A percentile compares a stretch with the other conserved stretches of the same genome.
phyloP scores from a whole-genome alignment of 2,797 vertebrate species.

The Setipinna tenuifilis region DNA sequence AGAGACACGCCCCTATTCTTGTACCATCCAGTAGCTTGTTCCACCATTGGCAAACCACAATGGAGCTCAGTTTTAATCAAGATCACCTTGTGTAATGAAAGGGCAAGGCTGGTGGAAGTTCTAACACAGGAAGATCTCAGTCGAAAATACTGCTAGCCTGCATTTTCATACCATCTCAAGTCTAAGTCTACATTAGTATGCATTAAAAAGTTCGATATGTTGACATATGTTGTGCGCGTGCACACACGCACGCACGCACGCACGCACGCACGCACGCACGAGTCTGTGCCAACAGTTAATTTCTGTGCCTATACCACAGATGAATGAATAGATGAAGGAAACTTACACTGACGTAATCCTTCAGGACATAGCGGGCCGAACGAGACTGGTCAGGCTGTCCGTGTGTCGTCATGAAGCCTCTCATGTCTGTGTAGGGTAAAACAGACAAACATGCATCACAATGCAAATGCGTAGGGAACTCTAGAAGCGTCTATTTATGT shows the following conservation, averaged over 20 bases:
- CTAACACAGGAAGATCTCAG: neutral
- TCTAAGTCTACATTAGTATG: neutral
- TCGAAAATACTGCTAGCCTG: neutral
- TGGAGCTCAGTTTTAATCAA: too few species aligned
- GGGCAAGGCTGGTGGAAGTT: too few species aligned
- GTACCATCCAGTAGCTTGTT: too few species aligned
- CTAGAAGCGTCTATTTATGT: neutral
- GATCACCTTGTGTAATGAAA: too few species aligned
- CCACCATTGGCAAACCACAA: too few species aligned
- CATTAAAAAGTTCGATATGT: too few species aligned
- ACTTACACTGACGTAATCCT: constrained; percentile 93
- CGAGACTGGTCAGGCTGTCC: constrained; percentile 95
- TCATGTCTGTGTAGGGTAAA: constrained; percentile 80
- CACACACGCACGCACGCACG: too few species aligned
- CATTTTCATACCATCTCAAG: neutral
- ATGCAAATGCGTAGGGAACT: neutral
- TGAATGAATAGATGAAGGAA: neutral
- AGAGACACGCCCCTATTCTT: too few species aligned
- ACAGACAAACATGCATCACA: neutral
- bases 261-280: too few species aligned
- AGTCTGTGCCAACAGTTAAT: too few species aligned
- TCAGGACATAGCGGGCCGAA: constrained; percentile 92
- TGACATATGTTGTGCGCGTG: too few species aligned
- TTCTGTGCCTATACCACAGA: neutral
- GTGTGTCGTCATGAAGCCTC: constrained; percentile 95